Evolutionary conservation across 2,113 vertebrate species (phyloP).

Genomic region (Passer domesticus): DNA sequence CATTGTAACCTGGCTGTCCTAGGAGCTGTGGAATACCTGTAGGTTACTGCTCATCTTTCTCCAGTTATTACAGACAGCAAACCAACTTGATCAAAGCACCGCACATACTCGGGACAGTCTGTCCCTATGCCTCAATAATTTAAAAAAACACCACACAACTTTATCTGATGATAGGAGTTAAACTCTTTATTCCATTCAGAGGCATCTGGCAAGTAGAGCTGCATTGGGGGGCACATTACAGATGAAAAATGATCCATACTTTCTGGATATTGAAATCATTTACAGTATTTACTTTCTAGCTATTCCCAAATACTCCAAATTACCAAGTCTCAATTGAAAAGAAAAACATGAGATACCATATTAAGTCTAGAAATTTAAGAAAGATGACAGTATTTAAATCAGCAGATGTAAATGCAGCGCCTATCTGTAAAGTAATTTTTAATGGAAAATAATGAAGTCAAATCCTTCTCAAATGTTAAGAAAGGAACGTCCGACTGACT

Average conservation of each 20-base stretch:
- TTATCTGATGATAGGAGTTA: conserved; percentile 72
- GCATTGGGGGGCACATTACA: conserved; percentile 90
- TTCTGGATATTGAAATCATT: conserved; percentile 77
- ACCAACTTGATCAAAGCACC: background rate
- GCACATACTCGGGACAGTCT: background rate
- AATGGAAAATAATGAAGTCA: conserved; percentile 73
- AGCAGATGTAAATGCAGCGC: conserved; percentile 83
- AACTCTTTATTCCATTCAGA: conserved; percentile 92
- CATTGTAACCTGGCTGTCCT: background rate
- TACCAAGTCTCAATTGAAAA: conserved; percentile 82
- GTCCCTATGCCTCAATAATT: background rate
- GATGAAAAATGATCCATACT: conserved; percentile 81
- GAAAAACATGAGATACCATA: conserved; percentile 86
- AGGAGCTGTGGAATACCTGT: background rate
- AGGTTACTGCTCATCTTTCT: background rate
- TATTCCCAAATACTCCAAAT: conserved; percentile 84
- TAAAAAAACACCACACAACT: conserved; percentile 33
- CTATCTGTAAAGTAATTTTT: conserved; percentile 77
- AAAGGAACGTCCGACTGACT: conserved; percentile 73
- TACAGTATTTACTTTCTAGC: conserved; percentile 80
- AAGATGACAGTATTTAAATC: conserved; percentile 84
- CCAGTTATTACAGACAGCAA: background rate
- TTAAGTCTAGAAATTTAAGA: conserved; percentile 87
- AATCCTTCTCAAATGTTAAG: conserved; percentile 73
- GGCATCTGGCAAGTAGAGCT: conserved; percentile 97